Percentiles rank a stretch among this genome's conserved stretches.
These are phyloP conservation scores for Pagrus major DNA, from an alignment of 2,113 vertebrate genomes.

Conservation along the genomic window DNA sequence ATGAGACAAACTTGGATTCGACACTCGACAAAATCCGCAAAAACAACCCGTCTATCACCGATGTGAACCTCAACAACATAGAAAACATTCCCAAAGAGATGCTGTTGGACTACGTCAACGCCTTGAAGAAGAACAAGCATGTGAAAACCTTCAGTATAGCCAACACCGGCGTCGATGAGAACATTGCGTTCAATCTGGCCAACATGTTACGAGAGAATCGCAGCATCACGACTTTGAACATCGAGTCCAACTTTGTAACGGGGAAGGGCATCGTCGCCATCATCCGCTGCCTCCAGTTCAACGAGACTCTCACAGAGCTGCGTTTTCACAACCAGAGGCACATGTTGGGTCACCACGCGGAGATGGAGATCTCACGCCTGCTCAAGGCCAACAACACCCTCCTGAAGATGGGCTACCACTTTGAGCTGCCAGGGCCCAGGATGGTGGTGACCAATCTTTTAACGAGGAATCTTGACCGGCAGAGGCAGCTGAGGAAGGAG, in stretches of 20 bases:
- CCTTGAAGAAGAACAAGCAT: conserved; percentile 94
- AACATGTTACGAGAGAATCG: conserved; percentile 97
- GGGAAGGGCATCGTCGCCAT: conserved; percentile 96
- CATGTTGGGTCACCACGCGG: conserved; percentile 96
- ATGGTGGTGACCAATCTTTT: conserved; percentile 98
- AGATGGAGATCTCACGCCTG: conserved; percentile 96
- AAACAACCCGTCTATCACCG: conserved; percentile 90
- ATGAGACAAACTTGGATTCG: conserved; percentile 94
- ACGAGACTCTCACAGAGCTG: conserved; percentile 93
- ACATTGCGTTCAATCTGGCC: conserved; percentile 88
- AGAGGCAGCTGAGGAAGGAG: conserved; percentile 92
- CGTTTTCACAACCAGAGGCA: conserved; percentile 99
- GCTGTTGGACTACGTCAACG: conserved; percentile 93
- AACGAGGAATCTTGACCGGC: conserved; percentile 93
- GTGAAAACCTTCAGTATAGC: conserved; percentile 93
- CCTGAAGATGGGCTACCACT: conserved; percentile 97
- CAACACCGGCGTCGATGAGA: conserved; percentile 95
- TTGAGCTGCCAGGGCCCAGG: conserved; percentile 93
- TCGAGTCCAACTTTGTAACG: conserved; percentile 95
- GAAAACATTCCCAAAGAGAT: conserved; percentile 98
- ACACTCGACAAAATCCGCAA: conserved; percentile 90
- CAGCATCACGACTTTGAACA: conserved; percentile 92
- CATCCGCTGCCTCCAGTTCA: conserved; percentile 96
- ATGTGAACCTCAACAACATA: conserved; percentile 98
- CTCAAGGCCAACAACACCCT: conserved; percentile 95